Evolutionary conservation across 2,797 vertebrate species (phyloP).

Genomic region (Limnodromus scolopaceus): DNA sequence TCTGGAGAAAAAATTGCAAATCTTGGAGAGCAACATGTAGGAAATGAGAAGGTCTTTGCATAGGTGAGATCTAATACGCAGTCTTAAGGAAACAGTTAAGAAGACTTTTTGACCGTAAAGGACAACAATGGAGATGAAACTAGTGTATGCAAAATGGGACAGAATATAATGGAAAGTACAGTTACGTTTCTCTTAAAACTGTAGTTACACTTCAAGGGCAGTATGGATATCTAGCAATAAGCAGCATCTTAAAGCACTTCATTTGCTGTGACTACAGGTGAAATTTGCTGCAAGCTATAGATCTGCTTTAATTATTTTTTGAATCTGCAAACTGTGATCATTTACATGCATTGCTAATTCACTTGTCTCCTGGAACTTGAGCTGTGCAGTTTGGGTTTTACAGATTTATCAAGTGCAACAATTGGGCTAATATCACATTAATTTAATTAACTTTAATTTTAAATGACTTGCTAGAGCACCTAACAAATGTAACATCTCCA

Average conservation of each 20-base stretch:
- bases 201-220: neutral
- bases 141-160: neutral
- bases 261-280: neutral
- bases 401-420: conserved; percentile 49
- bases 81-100: neutral
- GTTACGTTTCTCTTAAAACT: neutral
- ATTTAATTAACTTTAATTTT: conserved; percentile 56
- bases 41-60: neutral
- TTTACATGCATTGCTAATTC: conserved; percentile 35
- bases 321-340: neutral
- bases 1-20: neutral
- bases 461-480: conserved; percentile 22
- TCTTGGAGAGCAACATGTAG: neutral
- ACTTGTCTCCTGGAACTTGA: conserved; percentile 18
- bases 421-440: conserved; percentile 40
- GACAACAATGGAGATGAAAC: neutral
- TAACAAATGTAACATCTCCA: conserved; percentile 39
- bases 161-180: neutral
- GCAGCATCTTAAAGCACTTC: neutral
- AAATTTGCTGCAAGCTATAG: neutral
- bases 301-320: conserved; percentile 21
- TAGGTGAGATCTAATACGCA: neutral
- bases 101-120: neutral
- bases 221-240: neutral
- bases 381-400: neutral